Conservation (phyloP, 2,888 invertebrate species). For the Scaptomyza cyrtandrae region DNA sequence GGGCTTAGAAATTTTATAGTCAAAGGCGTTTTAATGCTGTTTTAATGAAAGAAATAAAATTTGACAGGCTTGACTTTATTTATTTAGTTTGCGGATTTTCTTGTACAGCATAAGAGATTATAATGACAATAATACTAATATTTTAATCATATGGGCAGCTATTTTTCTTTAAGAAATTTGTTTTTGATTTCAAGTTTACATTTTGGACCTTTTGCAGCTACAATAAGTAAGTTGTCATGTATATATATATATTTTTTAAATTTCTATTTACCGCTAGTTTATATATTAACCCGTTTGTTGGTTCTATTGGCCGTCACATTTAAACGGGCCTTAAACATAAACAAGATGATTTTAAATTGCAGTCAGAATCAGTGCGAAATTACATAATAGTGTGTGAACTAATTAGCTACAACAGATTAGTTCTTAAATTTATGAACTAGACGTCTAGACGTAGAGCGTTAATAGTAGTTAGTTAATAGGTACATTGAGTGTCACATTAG, state of each 20-base stretch:
- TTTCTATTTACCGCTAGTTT: slow-evolving; percentile 16
- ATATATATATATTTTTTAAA: slow-evolving; percentile 1
- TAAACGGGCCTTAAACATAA: slow-evolving; percentile 1
- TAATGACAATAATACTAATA: slow-evolving; percentile 2
- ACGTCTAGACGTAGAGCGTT: too few relatives aligned
- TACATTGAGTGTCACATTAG: slow-evolving; percentile 61
- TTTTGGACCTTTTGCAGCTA: slow-evolving; percentile 61
- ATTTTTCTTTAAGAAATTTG: slow-evolving; percentile 38
- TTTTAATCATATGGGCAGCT: slow-evolving; percentile 8
- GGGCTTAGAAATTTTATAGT: slow-evolving; percentile 22
- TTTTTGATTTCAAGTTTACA: slow-evolving; percentile 48
- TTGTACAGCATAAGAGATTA: slow-evolving; percentile 5
- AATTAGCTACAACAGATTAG: slow-evolving; percentile 26
- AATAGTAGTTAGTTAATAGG: slow-evolving; percentile 52
- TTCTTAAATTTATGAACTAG: slow-evolving; percentile 31
- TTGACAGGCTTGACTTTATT: slow-evolving; percentile 13
- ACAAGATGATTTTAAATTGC: slow-evolving; percentile 24
- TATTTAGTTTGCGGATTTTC: not conserved
- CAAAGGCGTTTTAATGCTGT: slow-evolving; percentile 6
- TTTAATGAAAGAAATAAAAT: not conserved
- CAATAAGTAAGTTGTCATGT: slow-evolving; percentile 27
- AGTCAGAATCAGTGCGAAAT: slow-evolving; percentile 46
- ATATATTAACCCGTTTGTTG: slow-evolving; percentile 3
- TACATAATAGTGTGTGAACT: slow-evolving; percentile 24
- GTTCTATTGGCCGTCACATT: slow-evolving; percentile 7